Conservation (phyloP, 1,140 invertebrate genomes). For the Ridgeia piscesae region DNA sequence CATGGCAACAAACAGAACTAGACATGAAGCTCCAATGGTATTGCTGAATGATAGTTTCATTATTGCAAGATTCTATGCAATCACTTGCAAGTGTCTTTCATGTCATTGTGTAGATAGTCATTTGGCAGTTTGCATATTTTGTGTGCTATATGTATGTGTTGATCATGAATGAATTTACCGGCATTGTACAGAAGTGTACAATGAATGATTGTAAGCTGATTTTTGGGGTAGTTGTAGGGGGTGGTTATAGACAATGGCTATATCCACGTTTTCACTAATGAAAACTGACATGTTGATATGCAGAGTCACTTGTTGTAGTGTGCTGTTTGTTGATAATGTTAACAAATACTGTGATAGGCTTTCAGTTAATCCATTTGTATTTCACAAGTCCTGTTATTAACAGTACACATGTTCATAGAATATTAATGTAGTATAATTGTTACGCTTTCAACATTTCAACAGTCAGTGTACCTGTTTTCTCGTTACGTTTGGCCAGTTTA, state of each 20-base stretch:
- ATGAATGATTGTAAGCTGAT: too few relatives aligned
- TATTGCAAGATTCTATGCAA: neutral
- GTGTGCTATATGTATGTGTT: neutral
- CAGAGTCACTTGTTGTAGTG: neutral
- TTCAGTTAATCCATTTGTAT: neutral
- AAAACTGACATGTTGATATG: neutral
- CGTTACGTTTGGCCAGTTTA: too few relatives aligned
- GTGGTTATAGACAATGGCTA: neutral
- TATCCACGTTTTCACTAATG: neutral
- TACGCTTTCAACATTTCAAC: too few relatives aligned
- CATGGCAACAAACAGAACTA: neutral
- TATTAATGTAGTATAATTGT: neutral
- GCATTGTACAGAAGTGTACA: neutral
- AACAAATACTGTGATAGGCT: neutral
- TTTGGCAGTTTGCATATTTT: neutral
- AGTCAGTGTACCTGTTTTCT: too few relatives aligned
- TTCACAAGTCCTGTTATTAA: neutral
- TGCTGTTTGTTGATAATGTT: neutral
- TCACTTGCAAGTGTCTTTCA: neutral
- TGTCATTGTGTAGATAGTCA: neutral
- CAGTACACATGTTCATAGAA: neutral
- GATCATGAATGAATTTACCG: neutral
- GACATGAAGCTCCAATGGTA: neutral
- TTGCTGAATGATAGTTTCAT: neutral
- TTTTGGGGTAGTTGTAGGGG: too few relatives aligned